These are phyloP conservation scores for Stictonetta naevosa DNA, from an alignment of 2,113 vertebrate species.

Conservation along the genomic window DNA sequence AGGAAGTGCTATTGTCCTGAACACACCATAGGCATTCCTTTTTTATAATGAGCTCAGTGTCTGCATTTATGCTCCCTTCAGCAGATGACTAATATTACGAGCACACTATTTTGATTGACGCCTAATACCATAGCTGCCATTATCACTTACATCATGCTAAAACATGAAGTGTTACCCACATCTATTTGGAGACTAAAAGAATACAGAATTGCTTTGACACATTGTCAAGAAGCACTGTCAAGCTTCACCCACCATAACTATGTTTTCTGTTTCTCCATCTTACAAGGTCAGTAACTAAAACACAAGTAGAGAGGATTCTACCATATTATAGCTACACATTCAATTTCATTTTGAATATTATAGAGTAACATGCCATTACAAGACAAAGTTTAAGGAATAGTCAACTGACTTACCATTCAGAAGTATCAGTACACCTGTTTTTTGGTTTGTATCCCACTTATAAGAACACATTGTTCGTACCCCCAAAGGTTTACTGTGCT, in stretches of 20 bases:
- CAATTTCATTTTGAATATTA: not conserved
- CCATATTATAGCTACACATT: not conserved
- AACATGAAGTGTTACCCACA: constrained; percentile 66
- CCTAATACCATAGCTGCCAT: constrained; percentile 63
- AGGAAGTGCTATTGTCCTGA: not conserved
- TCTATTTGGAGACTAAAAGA: constrained; percentile 59
- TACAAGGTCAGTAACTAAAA: constrained; percentile 53
- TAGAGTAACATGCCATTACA: not conserved
- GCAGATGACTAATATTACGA: constrained; percentile 61
- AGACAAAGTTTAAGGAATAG: not conserved
- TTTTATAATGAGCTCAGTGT: constrained; percentile 14
- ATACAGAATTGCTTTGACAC: constrained; percentile 67
- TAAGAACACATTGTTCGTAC: not conserved
- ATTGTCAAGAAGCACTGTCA: constrained; percentile 63
- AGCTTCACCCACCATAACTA: constrained; percentile 58
- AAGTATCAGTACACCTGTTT: constrained; percentile 1
- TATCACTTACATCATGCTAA: constrained; percentile 66
- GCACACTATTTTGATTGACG: constrained; percentile 60
- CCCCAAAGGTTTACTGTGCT: not conserved
- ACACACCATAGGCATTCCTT: constrained; percentile 36
- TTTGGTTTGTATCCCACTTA: not conserved
- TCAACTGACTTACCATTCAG: constrained; percentile 39
- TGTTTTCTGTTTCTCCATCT: constrained; percentile 48
- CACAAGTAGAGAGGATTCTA: constrained; percentile 3
- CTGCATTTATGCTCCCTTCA: constrained; percentile 43